Base-by-base conservation (phyloP, 2,888 invertebrate genomes). In the Rambutsinella grinnellia region DNA sequence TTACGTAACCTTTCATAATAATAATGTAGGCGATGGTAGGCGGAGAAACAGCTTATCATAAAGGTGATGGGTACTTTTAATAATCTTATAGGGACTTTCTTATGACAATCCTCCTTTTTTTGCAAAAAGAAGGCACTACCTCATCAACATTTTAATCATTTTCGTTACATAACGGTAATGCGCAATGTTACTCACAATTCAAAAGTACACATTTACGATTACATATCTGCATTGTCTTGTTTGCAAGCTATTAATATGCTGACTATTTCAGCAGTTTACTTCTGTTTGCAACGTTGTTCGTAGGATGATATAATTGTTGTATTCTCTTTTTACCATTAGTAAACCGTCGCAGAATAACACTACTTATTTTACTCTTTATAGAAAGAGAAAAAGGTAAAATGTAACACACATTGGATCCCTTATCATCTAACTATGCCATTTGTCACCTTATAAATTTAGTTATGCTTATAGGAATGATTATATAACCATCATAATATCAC, bases 321-420 rank as follows among this genome's bases (percentile, higher is more conserved):
- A 65, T 69, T 76, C 76, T 65, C 69, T 76, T 76, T 69, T 76
- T 69, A 76, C 69, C 63, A 63, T 57, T 60, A 68, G 46, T 61
- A n/a, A n/a, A n/a, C n/a, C 67, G 74, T 74, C 67, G 46, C 53
- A 53, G 23, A 13, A n/a, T n/a, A 23, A 36, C 17, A n/a, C 27
- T n/a, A 51, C n/a, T 15, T n/a, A 10, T 17, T 23, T 21, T 65
- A 36, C 2, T 65, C 21, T 46, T 36, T n/a, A 36, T 36, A 44
- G 6, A 19, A 13, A 19, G 23, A 44, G 60, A 60, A 13, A 6
- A 44, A 19, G 60, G 19, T 44, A 44, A 44, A 60, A 24, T 27
- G 44, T 60, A 36, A 17, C 44, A 44, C 13, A 21, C n/a, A 3
- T 21, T 2, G 6, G 54, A 6, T 21, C 24, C 21, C 3, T 6